These are phyloP conservation scores for Pocota personata DNA, from an alignment of 2,888 invertebrate genomes.

Conservation along the genomic window DNA sequence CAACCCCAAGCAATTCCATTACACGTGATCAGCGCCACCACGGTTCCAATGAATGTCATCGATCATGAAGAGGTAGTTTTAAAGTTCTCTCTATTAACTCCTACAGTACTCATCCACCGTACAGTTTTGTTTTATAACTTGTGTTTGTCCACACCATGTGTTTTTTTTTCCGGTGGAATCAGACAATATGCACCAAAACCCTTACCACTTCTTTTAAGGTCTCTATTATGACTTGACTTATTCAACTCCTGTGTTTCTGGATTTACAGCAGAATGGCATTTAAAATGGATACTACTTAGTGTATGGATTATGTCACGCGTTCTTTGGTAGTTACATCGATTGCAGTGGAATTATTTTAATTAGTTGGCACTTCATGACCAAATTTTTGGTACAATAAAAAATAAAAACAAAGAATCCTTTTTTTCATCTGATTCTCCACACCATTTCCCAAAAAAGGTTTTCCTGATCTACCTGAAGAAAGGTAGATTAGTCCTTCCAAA, in stretches of 20 bases:
- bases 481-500: too few species aligned
- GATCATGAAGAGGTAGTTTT: conserved; percentile 65
- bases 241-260: too few species aligned
- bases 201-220: background rate
- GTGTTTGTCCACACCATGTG: conserved; percentile 21
- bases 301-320: too few species aligned
- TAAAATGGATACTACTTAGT: too few species aligned
- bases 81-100: conserved; percentile 24
- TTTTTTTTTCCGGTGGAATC: background rate
- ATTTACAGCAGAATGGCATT: background rate
- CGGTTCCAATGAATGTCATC: conserved; percentile 32
- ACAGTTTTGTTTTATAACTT: conserved; percentile 26
- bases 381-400: too few species aligned
- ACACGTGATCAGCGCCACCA: conserved; percentile 14
- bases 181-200: background rate
- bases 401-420: too few species aligned
- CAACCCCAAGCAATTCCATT: conserved; percentile 13
- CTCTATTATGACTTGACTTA: background rate
- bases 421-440: too few species aligned
- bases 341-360: too few species aligned
- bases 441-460: too few species aligned
- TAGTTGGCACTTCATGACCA: too few species aligned
- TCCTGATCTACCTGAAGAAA: too few species aligned
- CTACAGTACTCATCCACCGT: conserved; percentile 16
- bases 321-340: too few species aligned